A percentile compares a stretch with the other conserved stretches of the same genome.
Evolutionary conservation across 2,888 invertebrate genomes (phyloP).

Genomic region (Stenolophus ochropezus): DNA sequence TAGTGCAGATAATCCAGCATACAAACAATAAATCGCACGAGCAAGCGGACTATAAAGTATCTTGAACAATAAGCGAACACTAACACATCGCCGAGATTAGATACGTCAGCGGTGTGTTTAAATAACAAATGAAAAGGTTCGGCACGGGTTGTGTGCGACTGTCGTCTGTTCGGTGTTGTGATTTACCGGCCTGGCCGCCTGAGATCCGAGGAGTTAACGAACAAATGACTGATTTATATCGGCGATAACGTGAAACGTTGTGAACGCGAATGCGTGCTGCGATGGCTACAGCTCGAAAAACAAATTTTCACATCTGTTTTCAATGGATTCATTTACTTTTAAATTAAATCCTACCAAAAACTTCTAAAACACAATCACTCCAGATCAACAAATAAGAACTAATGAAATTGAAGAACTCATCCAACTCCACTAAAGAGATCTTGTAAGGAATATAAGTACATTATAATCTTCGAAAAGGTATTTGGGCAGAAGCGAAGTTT

Average conservation of each 20-base stretch:
- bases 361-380: no score
- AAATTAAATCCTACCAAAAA: no score
- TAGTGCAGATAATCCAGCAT: conserved; percentile 43
- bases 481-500: no score
- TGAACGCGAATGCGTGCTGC: conserved; percentile 35
- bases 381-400: no score
- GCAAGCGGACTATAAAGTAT: conserved; percentile 37
- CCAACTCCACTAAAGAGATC: no score
- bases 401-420: no score
- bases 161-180: conserved; percentile 42
- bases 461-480: no score
- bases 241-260: conserved; percentile 55
- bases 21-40: conserved; percentile 51
- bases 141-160: not conserved
- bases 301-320: conserved; percentile 20
- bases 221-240: conserved; percentile 57
- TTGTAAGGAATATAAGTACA: no score
- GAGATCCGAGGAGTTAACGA: conserved; percentile 43
- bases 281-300: conserved; percentile 11
- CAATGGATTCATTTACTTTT: not conserved
- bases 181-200: conserved; percentile 44
- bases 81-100: conserved; percentile 47
- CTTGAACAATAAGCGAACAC: conserved; percentile 41
- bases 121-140: conserved; percentile 58
- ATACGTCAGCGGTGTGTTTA: conserved; percentile 49